phyloP scores from a whole-genome alignment of 2,113 vertebrate genomes.

The Gymnarchus niloticus region DNA sequence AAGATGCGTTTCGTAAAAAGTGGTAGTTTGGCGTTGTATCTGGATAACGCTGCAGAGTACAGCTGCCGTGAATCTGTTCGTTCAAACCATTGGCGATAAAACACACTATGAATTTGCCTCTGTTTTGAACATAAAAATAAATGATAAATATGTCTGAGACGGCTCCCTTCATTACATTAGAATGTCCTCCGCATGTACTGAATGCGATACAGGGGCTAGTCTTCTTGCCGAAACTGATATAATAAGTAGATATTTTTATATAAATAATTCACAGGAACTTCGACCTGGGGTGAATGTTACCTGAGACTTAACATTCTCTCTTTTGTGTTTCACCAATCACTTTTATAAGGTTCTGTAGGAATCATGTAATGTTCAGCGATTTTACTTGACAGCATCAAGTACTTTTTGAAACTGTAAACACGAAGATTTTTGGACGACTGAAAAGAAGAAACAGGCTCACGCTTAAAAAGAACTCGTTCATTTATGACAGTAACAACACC shows the following conservation, averaged over 20 bases:
- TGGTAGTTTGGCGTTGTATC: constrained; percentile 37
- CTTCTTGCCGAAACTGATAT: constrained; percentile 24
- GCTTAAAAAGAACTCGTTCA: constrained; percentile 32
- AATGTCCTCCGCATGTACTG: constrained; percentile 42
- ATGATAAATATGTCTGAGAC: constrained; percentile 49
- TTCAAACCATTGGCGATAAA: constrained; percentile 51
- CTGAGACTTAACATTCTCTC: constrained; percentile 59
- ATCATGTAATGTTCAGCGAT: constrained; percentile 46
- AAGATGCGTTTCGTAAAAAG: constrained; percentile 60
- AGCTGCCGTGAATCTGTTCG: constrained; percentile 46
- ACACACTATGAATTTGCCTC: constrained; percentile 53
- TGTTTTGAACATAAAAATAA: constrained; percentile 44
- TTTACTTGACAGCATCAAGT: constrained; percentile 45
- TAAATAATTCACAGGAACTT: constrained; percentile 44
- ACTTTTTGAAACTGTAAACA: constrained; percentile 54
- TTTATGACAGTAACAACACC: constrained; percentile 33
- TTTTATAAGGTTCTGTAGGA: constrained; percentile 49
- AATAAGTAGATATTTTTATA: constrained; percentile 24
- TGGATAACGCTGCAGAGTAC: constrained; percentile 51
- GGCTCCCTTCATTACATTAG: constrained; percentile 46
- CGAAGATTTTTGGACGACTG: constrained; percentile 41
- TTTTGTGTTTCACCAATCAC: constrained; percentile 56
- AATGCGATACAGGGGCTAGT: constrained; percentile 45
- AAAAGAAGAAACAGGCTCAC: constrained; percentile 42
- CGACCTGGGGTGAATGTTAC: constrained; percentile 64